Percentiles rank a stretch among this genome's conserved stretches.
phyloP scores from a whole-genome alignment of 2,113 vertebrate genomes.

The Elephantulus edwardii region DNA sequence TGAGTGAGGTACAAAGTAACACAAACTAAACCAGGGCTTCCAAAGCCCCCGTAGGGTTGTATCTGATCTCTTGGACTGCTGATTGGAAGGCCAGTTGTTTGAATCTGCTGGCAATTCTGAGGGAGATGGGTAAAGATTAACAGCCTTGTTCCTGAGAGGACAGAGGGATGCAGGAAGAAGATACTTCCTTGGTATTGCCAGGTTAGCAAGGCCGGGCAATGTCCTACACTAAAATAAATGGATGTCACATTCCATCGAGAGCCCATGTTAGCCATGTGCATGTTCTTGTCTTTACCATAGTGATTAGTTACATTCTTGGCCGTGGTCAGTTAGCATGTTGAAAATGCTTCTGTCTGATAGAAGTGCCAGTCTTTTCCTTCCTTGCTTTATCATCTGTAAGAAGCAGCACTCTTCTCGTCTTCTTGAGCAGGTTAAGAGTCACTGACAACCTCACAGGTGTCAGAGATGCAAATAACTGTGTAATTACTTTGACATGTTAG shows the following conservation, averaged over 20 bases:
- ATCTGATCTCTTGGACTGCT: no score
- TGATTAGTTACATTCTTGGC: background rate
- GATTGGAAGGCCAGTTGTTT: no score
- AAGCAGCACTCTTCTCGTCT: background rate
- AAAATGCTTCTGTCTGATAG: constrained; percentile 22
- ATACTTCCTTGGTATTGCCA: constrained; percentile 7
- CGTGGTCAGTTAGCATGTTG: constrained; percentile 14
- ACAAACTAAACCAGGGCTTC: background rate
- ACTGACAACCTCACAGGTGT: background rate
- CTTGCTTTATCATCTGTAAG: constrained; percentile 33
- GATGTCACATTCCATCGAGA: background rate
- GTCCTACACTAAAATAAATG: background rate
- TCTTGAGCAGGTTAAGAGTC: background rate
- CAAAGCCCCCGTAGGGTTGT: no score
- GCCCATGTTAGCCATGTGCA: background rate
- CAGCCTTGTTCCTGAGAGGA: constrained; percentile 28
- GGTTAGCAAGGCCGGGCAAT: background rate
- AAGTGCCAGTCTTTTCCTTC: background rate
- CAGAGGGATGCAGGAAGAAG: background rate
- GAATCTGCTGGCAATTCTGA: no score
- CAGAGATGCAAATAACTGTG: constrained; percentile 28
- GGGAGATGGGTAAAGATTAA: no score
- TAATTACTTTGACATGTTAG: background rate
- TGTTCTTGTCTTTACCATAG: background rate
- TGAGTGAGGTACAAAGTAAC: background rate